phyloP scores from a whole-genome alignment of 2,888 invertebrate species.

The Melanostoma scalare region DNA sequence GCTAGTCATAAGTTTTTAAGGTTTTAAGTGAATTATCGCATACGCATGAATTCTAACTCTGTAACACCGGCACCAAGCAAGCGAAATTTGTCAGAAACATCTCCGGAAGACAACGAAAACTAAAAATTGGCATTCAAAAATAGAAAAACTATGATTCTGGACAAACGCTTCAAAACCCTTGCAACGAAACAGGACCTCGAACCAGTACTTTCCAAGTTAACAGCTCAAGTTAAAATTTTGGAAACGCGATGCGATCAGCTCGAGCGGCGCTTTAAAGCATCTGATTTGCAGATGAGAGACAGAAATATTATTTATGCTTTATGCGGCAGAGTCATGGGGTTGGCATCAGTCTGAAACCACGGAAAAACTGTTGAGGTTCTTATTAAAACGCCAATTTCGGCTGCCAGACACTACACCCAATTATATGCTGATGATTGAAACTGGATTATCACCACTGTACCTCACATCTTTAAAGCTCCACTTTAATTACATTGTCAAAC shows the following conservation, averaged over 20 bases:
- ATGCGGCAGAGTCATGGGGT: no score
- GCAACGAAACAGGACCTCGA: conserved; percentile 13
- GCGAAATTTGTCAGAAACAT: not conserved
- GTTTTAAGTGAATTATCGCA: not conserved
- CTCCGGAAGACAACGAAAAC: not conserved
- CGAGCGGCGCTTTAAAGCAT: conserved; percentile 9
- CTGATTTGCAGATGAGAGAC: conserved; percentile 10
- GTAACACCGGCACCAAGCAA: not conserved
- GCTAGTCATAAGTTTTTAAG: not conserved
- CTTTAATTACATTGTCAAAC: no score
- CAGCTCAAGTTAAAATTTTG: conserved; percentile 1
- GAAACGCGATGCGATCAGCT: conserved; percentile 2
- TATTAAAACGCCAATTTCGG: no score
- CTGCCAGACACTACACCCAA: no score
- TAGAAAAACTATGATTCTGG: conserved; percentile 4
- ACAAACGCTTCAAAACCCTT: not conserved
- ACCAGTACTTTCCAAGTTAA: not conserved
- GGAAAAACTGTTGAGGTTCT: no score
- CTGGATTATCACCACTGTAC: no score
- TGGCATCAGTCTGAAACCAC: no score
- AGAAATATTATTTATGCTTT: not conserved
- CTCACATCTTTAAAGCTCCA: no score
- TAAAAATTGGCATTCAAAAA: not conserved
- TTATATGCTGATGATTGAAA: no score
- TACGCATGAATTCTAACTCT: conserved; percentile 1